phyloP scores from a whole-genome alignment of 2,888 invertebrate genomes.

The Ditula angustiorana region DNA sequence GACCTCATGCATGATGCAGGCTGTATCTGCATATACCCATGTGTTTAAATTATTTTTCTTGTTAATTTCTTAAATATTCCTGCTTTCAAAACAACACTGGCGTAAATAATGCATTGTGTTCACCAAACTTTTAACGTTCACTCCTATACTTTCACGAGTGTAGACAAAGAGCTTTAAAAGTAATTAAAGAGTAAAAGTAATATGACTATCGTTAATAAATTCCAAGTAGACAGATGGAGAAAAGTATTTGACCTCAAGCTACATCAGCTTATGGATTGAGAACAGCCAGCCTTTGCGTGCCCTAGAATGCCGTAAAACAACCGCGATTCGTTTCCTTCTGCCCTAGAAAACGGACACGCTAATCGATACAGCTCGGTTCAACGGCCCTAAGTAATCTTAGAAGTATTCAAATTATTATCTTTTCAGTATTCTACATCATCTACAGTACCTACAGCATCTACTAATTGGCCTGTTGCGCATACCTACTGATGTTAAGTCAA shows the following conservation, averaged over 20 bases:
- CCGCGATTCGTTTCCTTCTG: conserved; percentile 54
- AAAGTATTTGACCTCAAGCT: conserved; percentile 7
- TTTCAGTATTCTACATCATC: background rate
- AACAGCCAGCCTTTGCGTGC: conserved; percentile 25
- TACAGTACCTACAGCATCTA: background rate
- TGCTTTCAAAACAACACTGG: background rate
- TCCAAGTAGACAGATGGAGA: background rate
- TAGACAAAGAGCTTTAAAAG: background rate
- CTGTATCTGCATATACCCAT: background rate
- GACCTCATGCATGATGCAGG: conserved; percentile 25
- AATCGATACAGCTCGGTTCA: conserved; percentile 67
- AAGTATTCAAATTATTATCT: conserved; percentile 44
- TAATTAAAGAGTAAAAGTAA: background rate
- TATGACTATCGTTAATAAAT: background rate
- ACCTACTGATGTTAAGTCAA: background rate
- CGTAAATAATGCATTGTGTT: conserved; percentile 2
- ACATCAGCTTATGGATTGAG: conserved; percentile 19
- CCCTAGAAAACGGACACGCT: conserved; percentile 58
- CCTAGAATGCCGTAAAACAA: conserved; percentile 32
- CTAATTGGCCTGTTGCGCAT: background rate
- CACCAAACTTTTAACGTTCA: background rate
- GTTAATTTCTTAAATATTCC: background rate
- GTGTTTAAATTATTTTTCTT: background rate
- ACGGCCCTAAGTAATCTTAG: conserved; percentile 57
- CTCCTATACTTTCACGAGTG: conserved; percentile 3